These are phyloP conservation scores for Chaetodon trifasciatus DNA, from an alignment of 2,797 vertebrate species.

Conservation along the genomic window DNA sequence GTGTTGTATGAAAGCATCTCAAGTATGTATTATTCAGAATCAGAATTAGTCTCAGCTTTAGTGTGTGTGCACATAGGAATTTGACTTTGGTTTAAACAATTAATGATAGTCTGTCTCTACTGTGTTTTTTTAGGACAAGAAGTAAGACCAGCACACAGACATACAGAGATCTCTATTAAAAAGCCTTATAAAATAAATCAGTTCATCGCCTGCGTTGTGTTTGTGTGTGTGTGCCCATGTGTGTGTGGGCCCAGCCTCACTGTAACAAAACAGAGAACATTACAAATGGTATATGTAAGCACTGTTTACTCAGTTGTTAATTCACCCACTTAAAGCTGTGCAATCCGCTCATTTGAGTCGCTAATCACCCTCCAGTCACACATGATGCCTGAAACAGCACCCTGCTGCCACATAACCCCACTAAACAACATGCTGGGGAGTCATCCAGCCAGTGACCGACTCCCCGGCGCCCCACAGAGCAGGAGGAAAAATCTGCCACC, in stretches of 20 bases:
- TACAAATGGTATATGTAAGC: slow-evolving; percentile 45
- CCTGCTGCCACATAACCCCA: slow-evolving; percentile 70
- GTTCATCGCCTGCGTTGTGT: neutral
- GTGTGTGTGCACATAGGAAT: no score
- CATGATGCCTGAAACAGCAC: slow-evolving; percentile 62
- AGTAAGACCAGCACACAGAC: neutral
- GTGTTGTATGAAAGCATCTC: slow-evolving; percentile 16
- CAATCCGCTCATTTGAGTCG: slow-evolving; percentile 56
- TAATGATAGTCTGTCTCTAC: neutral
- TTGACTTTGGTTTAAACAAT: no score
- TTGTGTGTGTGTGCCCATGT: neutral
- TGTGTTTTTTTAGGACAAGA: slow-evolving; percentile 20
- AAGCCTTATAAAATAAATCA: slow-evolving; percentile 1
- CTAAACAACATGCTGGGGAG: slow-evolving; percentile 64
- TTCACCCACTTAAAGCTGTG: slow-evolving; percentile 61
- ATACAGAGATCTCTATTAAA: neutral
- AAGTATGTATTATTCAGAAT: slow-evolving; percentile 3
- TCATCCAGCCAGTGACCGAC: slow-evolving; percentile 49
- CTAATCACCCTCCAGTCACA: slow-evolving; percentile 71
- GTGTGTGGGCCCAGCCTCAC: neutral
- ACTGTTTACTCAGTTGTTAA: slow-evolving; percentile 70
- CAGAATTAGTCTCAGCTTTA: no score
- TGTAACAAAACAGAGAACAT: slow-evolving; percentile 7
- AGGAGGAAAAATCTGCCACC: slow-evolving; percentile 50
- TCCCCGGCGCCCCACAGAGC: slow-evolving; percentile 38